Evolutionary conservation across 2,888 invertebrate genomes (phyloP).

Genomic region (Ectemnius continuus): DNA sequence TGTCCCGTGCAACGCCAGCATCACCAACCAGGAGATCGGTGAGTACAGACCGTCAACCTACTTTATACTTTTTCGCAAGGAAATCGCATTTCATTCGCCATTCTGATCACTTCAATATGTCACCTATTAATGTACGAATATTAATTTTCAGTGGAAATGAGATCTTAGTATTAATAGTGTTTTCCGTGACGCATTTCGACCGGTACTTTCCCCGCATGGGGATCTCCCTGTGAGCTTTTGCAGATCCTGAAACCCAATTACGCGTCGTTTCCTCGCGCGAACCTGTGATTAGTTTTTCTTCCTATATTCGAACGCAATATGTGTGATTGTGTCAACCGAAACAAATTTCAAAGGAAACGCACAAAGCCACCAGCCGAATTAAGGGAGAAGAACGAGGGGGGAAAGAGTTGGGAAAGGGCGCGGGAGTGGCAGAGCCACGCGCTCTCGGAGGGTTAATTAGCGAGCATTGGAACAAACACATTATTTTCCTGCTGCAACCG

Average conservation of each 20-base stretch:
- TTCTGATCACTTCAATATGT: too few relatives aligned
- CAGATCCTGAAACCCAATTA: constrained; percentile 25
- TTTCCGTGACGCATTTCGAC: too few relatives aligned
- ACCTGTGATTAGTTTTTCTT: not conserved
- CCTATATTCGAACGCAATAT: not conserved
- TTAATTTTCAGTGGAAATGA: too few relatives aligned
- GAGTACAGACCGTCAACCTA: constrained; percentile 52
- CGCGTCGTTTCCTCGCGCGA: constrained; percentile 16
- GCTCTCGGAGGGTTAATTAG: constrained; percentile 27
- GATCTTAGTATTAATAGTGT: too few relatives aligned
- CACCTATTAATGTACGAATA: too few relatives aligned
- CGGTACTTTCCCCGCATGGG: too few relatives aligned
- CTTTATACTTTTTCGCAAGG: too few relatives aligned
- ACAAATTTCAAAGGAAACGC: too few relatives aligned
- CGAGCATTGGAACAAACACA: constrained; percentile 16
- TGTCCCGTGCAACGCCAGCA: constrained; percentile 61
- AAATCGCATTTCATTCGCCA: too few relatives aligned
- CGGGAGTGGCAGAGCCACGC: not conserved
- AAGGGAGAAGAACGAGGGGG: not conserved
- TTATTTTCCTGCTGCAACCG: constrained; percentile 7
- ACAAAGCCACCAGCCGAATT: too few relatives aligned
- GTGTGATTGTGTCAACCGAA: constrained; percentile 25
- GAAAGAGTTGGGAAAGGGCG: not conserved
- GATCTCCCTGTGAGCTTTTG: too few relatives aligned
- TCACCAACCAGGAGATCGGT: constrained; percentile 76